Conservation (phyloP, 2,797 vertebrate species). For the Falco concolor region DNA sequence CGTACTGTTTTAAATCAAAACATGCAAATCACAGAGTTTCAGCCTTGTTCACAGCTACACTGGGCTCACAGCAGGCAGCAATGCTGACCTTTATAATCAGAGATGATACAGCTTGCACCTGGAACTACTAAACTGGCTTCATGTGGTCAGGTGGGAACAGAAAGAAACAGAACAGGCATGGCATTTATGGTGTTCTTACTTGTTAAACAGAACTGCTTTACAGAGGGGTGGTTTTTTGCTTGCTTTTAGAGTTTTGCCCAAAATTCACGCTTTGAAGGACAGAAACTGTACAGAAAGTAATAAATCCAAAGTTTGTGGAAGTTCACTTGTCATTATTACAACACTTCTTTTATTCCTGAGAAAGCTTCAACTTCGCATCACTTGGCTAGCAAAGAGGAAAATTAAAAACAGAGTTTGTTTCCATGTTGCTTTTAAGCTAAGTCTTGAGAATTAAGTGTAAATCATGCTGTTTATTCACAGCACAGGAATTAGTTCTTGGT, state of each 20-base stretch:
- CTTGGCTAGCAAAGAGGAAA: neutral
- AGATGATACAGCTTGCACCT: neutral
- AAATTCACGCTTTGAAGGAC: neutral
- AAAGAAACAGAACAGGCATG: neutral
- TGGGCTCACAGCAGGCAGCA: neutral
- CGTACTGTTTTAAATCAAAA: neutral
- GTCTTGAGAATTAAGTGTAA: neutral
- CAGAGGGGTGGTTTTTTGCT: neutral
- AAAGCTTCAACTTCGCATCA: neutral
- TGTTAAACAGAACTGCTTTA: neutral
- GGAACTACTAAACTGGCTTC: neutral
- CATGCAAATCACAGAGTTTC: rapidly evolving
- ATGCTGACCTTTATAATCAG: neutral
- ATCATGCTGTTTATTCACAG: neutral
- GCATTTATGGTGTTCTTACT: neutral
- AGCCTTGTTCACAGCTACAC: neutral
- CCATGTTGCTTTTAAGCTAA: neutral
- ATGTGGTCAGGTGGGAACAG: neutral
- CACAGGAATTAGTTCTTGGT: neutral
- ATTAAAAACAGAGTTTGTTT: neutral
- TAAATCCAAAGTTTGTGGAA: neutral
- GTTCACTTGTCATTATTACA: neutral
- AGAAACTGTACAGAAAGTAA: neutral
- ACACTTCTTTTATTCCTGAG: neutral
- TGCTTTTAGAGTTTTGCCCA: neutral